Conservation (phyloP, 2,888 invertebrate species). For the Ennomos fuscantarius region DNA sequence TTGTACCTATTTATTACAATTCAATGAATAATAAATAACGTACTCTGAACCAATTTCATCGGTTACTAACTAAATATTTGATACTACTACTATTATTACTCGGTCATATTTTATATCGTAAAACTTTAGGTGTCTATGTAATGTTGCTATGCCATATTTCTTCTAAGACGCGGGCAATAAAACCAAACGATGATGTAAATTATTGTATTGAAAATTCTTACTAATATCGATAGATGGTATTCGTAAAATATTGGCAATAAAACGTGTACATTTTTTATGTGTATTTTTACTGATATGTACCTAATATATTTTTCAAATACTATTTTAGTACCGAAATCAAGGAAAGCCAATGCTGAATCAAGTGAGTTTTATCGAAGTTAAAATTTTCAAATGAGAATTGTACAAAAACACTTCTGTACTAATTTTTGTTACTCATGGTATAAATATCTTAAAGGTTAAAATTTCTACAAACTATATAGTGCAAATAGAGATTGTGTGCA, state of each 20-base stretch:
- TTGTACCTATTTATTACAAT: slow-evolving; percentile 1
- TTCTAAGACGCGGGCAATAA: slow-evolving; percentile 16
- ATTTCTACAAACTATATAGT: too few species aligned
- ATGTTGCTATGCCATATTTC: slow-evolving; percentile 18
- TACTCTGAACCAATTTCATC: slow-evolving; percentile 1
- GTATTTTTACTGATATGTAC: slow-evolving; percentile 1
- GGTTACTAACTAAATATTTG: too few species aligned
- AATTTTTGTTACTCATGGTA: too few species aligned
- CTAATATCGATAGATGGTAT: slow-evolving; percentile 13
- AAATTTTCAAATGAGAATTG: too few species aligned
- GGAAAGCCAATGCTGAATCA: not conserved
- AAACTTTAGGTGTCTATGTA: slow-evolving; percentile 5
- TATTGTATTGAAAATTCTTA: not conserved
- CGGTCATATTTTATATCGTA: slow-evolving; percentile 17
- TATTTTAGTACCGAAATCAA: not conserved
- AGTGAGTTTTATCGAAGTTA: too few species aligned
- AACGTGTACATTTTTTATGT: slow-evolving; percentile 22
- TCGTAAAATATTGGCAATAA: slow-evolving; percentile 25
- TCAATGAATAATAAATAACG: slow-evolving; percentile 1
- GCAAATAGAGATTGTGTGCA: too few species aligned
- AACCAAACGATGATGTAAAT: not conserved
- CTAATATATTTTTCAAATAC: slow-evolving; percentile 2
- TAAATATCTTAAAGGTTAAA: too few species aligned
- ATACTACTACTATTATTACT: not conserved
- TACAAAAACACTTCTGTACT: too few species aligned